These are phyloP conservation scores for Beroe ovata DNA, from an alignment of 37 sponge, comb jelly and placozoan species.

Conservation along the genomic window DNA sequence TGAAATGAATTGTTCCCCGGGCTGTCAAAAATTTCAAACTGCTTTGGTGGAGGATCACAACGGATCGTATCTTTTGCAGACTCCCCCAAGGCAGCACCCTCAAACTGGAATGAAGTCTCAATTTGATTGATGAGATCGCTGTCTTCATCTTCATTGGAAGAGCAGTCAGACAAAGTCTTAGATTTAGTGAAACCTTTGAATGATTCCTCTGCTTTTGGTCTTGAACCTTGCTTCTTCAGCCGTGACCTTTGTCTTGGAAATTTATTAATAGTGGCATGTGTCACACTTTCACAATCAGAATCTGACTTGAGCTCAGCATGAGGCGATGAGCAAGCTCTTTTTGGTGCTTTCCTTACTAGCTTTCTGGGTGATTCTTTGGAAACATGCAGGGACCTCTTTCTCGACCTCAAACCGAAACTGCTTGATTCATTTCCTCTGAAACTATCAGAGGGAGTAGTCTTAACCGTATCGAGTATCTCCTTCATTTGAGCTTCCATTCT, in stretches of 20 bases:
- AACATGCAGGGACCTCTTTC: background rate
- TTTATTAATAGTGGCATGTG: background rate
- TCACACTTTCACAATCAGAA: conserved; percentile 6
- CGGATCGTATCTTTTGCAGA: background rate
- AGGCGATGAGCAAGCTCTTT: background rate
- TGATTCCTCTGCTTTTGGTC: background rate
- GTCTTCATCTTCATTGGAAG: conserved; percentile 36
- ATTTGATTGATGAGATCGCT: background rate
- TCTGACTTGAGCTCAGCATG: background rate
- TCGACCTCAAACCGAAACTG: background rate
- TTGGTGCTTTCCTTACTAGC: background rate
- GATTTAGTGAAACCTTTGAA: background rate
- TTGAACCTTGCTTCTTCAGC: background rate
- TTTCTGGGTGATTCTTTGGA: background rate
- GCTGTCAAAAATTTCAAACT: background rate
- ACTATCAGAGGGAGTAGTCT: background rate
- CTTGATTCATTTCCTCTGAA: background rate
- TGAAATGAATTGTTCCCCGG: background rate
- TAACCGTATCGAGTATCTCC: background rate
- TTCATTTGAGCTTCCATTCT: background rate
- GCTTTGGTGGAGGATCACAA: conserved; percentile 11
- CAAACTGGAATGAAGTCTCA: background rate
- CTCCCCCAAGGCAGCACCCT: background rate
- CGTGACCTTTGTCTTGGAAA: background rate
- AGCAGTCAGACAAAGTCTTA: background rate